These are phyloP conservation scores for Asteroscopus sphinx DNA, from an alignment of 2,888 invertebrate genomes.

Conservation along the genomic window DNA sequence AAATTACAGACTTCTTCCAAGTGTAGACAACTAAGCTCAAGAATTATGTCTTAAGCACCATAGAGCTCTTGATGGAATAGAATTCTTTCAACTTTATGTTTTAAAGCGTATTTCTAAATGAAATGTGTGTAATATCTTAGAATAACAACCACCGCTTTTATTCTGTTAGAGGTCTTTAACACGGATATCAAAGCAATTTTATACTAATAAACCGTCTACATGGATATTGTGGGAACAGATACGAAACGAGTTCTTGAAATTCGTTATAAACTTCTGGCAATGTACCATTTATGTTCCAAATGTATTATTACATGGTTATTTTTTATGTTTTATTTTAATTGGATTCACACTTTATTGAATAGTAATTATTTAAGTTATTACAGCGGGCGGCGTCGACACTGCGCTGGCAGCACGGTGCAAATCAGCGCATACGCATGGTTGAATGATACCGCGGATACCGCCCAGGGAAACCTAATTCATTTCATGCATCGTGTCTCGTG, in stretches of 20 bases:
- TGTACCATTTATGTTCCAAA: conserved; percentile 56
- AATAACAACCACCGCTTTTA: conserved; percentile 47
- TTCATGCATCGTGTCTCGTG: conserved; percentile 75
- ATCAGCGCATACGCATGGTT: conserved; percentile 61
- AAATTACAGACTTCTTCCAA: conserved; percentile 32
- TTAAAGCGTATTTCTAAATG: conserved; percentile 35
- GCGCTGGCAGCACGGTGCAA: conserved; percentile 55
- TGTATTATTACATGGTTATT: conserved; percentile 37
- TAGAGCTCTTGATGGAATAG: conserved; percentile 24
- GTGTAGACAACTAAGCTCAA: conserved; percentile 14
- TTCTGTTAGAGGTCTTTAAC: conserved; percentile 56
- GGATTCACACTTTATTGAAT: conserved; percentile 56
- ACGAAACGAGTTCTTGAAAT: conserved; percentile 59
- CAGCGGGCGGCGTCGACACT: conserved; percentile 54
- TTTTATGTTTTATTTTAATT: conserved; percentile 57
- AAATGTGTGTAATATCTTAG: conserved; percentile 41
- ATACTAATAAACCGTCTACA: conserved; percentile 61
- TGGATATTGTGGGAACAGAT: conserved; percentile 65
- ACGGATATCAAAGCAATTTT: conserved; percentile 64
- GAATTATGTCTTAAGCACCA: conserved; percentile 31
- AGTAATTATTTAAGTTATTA: conserved; percentile 68
- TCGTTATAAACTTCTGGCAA: conserved; percentile 53
- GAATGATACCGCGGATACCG: conserved; percentile 72
- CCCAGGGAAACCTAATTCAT: conserved; percentile 76
- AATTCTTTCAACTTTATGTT: conserved; percentile 30